Evolutionary conservation across 2,113 vertebrate species (phyloP).

Genomic region (Geococcyx californianus): DNA sequence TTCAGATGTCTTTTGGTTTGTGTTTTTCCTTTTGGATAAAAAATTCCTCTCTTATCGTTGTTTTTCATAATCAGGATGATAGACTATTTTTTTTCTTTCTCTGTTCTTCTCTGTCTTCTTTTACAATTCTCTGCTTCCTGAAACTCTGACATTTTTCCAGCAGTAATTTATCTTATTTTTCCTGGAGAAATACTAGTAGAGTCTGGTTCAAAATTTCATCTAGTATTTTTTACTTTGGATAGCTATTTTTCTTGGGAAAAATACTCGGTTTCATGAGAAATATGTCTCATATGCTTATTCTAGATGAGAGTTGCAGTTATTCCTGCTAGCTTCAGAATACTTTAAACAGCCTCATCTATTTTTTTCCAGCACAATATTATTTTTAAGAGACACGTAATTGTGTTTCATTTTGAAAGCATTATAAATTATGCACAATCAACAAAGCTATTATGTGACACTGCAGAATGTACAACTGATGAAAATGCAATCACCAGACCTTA

Average conservation of each 20-base stretch:
- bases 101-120: neutral
- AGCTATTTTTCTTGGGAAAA: neutral
- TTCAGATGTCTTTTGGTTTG: neutral
- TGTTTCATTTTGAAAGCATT: neutral
- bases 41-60: neutral
- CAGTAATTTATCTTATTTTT: neutral
- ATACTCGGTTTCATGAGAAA: neutral
- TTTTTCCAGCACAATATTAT: neutral
- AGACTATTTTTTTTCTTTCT: neutral
- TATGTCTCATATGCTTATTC: neutral
- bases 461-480: constrained; percentile 58
- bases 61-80: neutral
- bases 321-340: neutral
- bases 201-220: neutral
- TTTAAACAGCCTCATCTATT: neutral
- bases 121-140: neutral
- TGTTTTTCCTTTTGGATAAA: neutral
- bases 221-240: neutral
- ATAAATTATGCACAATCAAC: constrained; percentile 55
- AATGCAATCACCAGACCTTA: constrained; percentile 56
- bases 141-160: neutral
- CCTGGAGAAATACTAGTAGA: neutral
- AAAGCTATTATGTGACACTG: constrained; percentile 51
- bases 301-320: neutral
- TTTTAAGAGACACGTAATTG: neutral